Conservation (phyloP, 2,113 vertebrate genomes). For the Ochotona curzoniae region DNA sequence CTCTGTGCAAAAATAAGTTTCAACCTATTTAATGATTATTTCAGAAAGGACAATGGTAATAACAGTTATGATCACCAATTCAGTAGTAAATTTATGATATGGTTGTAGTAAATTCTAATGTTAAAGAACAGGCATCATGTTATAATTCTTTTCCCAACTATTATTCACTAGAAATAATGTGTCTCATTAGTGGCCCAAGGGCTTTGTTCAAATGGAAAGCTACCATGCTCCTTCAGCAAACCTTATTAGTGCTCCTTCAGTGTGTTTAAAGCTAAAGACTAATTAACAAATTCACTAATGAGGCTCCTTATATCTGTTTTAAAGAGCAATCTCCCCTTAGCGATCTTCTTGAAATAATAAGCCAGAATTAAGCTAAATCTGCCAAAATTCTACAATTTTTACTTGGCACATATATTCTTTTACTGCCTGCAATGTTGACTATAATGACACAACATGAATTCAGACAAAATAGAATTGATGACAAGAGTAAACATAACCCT, state of each 20-base stretch:
- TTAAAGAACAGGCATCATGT: background rate
- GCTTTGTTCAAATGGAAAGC: slow-evolving; percentile 30
- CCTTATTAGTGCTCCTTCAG: slow-evolving; percentile 58
- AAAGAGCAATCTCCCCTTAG: slow-evolving; percentile 36
- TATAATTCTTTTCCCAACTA: slow-evolving; percentile 51
- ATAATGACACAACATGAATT: background rate
- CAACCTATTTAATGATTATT: slow-evolving; percentile 45
- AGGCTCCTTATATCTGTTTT: slow-evolving; percentile 9
- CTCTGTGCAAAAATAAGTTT: background rate
- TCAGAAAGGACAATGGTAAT: background rate
- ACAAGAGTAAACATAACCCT: slow-evolving; percentile 33
- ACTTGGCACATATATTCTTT: slow-evolving; percentile 24
- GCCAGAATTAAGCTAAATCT: background rate
- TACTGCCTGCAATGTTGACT: background rate
- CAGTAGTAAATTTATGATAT: background rate
- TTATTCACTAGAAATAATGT: slow-evolving; percentile 32
- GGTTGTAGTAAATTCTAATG: slow-evolving; percentile 5
- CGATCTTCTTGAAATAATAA: slow-evolving; percentile 59
- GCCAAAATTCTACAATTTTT: slow-evolving; percentile 27
- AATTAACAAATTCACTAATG: slow-evolving; percentile 73
- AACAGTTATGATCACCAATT: background rate
- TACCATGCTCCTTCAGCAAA: slow-evolving; percentile 49
- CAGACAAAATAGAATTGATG: slow-evolving; percentile 60
- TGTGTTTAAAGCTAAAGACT: slow-evolving; percentile 58
- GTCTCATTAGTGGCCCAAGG: slow-evolving; percentile 15